Evolutionary conservation across 92 coral and sea anemone genomes (phyloP), one percentile per base, ranked within the genome.

Genomic region (Palythoa grandiflora): DNA sequence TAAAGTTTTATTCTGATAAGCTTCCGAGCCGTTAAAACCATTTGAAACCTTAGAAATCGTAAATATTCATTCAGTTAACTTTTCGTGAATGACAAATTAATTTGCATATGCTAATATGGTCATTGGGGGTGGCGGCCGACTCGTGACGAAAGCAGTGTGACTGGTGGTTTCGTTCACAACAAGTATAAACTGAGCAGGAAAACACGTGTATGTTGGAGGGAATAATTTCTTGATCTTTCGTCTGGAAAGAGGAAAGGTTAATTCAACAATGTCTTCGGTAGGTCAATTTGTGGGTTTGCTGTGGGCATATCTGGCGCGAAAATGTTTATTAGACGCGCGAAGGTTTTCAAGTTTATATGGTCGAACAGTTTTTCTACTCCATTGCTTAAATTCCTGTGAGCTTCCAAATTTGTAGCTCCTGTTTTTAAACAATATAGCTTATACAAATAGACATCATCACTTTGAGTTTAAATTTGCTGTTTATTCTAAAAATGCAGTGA

Each of bases 221-320:
- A 14, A 10, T 5, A 28, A 7, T 12, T 4, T 21, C 36, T 40
- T 3, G 36, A 6, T 21, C 9, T 13, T 11, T 48, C n/a, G 44
- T 2, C 6, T 9, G 16, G 2, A 47, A 28, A 40, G 20, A 81
- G 5, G 11, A 48, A 48, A 21, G 17, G n/a, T 35, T 9, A 48
- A 21, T 51, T 10, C 86, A 66, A 47, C 13, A 51, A 81, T 81
- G 86, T 81, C 86, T 65, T 81, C 86, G 86, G 86, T 81, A 81
- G 38, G 86, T 81, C 35, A 17, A 17, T 17, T 17, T 0, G 21
- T 38, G 20, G 6, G 20, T 81, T 68, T 15, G n/a, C 48, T 6
- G 60, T 44, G 57, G 38, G 44, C 14, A 12, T 48, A 20, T 66
- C 40, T 65, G 75, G 86, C 76, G 76, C 75, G 39, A 48, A 65